Evolutionary conservation across 2,797 vertebrate genomes (phyloP), one percentile per base, ranked within the genome.

Genomic region (Leptodactylus fallax): DNA sequence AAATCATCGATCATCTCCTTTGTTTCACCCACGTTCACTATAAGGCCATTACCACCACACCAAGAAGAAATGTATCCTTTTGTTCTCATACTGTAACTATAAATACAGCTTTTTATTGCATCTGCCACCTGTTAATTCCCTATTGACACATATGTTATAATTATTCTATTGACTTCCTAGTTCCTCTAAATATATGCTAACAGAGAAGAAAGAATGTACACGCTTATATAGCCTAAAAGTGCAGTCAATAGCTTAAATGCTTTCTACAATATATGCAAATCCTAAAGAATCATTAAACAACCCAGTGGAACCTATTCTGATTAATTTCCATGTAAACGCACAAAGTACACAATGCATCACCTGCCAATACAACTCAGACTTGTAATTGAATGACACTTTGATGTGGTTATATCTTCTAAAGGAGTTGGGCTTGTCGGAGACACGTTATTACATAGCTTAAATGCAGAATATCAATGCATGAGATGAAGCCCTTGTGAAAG

Each of bases 311-410:
- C 56, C 47, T n/a, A 45, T 27, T 69, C 49, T 17, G 3, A 65
- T 55, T 83, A 71, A 79, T 19, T 83, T 53, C 72, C 65, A 72
- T 10, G 17, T 27, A 69, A 84, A 74, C 60, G 27, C 51, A 13
- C 13, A 47, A 80, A 80, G 5, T 27, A 83, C 19, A 45, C 56
- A 61, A 56, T 10, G n/a, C 27, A 12, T 72, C 21, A 83, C 27
- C 63, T 83, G 51, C 63, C 65, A 56, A 71, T 55, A 69, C 25
- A 53, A 55, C 47, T 56, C 16, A 71, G 25, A 13, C 25, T 55
- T 12, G n/a, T 11, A 71, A 36, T 0, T 45, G n/a, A 69, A 71
- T 45, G 11, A 36, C 21, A 6, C 16, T 83, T 69, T 45, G 51
- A 63, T 81, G 79, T 65, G 7, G 21, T 49, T 16, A 49, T 36